Conservation (phyloP, 2,797 vertebrate genomes). For the Cyprinodon diabolis region DNA sequence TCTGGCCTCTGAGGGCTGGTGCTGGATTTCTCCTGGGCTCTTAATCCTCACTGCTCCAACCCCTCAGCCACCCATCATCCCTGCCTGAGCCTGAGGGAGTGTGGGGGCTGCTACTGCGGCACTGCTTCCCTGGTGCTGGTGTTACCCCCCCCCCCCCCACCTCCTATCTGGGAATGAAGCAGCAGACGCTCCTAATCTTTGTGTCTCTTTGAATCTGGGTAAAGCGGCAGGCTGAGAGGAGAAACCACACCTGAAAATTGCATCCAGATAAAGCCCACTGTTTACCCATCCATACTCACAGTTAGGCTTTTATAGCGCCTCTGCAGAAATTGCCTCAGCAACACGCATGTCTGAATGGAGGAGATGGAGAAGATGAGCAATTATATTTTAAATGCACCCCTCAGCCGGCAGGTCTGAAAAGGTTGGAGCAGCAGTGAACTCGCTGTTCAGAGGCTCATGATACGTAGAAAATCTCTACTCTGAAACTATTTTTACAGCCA, state of each 20-base stretch:
- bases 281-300: conserved; percentile 55
- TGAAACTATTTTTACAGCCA: neutral
- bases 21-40: conserved; percentile 52
- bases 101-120: conserved; percentile 27
- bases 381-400: conserved; percentile 41
- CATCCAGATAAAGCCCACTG: conserved; percentile 26
- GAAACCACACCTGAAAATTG: conserved; percentile 39
- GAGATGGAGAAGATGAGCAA: conserved; percentile 27
- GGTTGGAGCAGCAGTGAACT: neutral
- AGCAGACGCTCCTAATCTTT: conserved; percentile 26
- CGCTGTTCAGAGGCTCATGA: conserved; percentile 3
- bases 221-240: conserved; percentile 10
- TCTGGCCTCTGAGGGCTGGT: conserved; percentile 64
- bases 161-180: conserved; percentile 13
- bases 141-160: conserved; percentile 38
- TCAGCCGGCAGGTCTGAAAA: conserved; percentile 24
- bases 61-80: conserved; percentile 37
- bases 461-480: conserved; percentile 1
- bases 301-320: conserved; percentile 37
- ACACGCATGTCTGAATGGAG: conserved; percentile 34
- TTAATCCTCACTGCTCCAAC: conserved; percentile 40
- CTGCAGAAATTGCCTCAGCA: conserved; percentile 37
- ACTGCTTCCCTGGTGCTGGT: conserved; percentile 20
- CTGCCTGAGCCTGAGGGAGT: conserved; percentile 22
- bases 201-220: conserved; percentile 32